Evolutionary conservation across 2,113 vertebrate genomes (phyloP).

Genomic region (Myrmecobius fasciatus): DNA sequence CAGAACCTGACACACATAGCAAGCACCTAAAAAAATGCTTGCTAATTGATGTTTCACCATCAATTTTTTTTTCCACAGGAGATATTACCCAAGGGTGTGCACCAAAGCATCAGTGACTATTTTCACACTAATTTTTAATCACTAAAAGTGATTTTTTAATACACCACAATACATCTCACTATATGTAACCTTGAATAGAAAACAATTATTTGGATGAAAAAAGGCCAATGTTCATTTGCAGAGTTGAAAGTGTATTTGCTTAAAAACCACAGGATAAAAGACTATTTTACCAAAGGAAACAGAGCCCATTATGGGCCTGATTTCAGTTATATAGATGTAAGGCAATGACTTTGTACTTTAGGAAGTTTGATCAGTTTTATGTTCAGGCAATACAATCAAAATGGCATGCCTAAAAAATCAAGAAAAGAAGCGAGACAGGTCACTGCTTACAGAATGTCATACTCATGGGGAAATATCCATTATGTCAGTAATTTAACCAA

Average conservation of each 20-base stretch:
- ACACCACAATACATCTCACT: neutral
- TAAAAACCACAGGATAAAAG: neutral
- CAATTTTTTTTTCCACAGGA: neutral
- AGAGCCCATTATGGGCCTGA: neutral
- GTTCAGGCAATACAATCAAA: neutral
- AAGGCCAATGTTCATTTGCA: neutral
- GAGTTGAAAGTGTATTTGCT: neutral
- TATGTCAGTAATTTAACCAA: conserved; percentile 21
- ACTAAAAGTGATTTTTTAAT: neutral
- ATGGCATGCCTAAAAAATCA: conserved; percentile 2
- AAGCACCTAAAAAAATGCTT: neutral
- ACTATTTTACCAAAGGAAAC: neutral
- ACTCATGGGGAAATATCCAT: neutral
- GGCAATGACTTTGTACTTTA: neutral
- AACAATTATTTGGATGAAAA: neutral
- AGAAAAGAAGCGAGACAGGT: neutral
- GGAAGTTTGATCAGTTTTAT: neutral
- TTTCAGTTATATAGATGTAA: neutral
- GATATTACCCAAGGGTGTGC: neutral
- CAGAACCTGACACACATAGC: neutral
- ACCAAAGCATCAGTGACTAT: neutral
- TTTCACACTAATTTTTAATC: neutral
- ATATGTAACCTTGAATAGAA: neutral
- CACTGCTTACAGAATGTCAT: neutral
- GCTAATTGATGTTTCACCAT: neutral